Percentiles rank a stretch among this genome's conserved stretches.
Conservation (phyloP, 1,140 invertebrate species). For the Chrysomallon squamiferum region DNA sequence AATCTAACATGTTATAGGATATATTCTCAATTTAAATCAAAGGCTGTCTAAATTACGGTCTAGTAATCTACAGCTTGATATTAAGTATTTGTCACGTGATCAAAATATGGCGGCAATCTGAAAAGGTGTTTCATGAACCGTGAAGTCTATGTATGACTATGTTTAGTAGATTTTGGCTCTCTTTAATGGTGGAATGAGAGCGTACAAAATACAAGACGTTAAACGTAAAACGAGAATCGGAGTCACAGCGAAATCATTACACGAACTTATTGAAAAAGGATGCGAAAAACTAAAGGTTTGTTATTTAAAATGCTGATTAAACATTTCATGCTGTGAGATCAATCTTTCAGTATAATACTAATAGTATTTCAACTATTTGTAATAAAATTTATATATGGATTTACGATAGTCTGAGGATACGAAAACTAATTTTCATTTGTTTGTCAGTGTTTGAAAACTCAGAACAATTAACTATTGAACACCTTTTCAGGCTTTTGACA, state of each 20-base stretch:
- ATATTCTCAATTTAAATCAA: too few species aligned
- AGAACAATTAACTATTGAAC: too few species aligned
- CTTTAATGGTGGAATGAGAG: conserved; percentile 48
- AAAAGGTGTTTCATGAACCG: too few species aligned
- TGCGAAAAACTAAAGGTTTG: conserved; percentile 43
- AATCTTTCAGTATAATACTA: not conserved
- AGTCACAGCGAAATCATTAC: conserved; percentile 40
- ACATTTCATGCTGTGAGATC: not conserved
- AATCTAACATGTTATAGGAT: too few species aligned
- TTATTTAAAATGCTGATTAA: not conserved
- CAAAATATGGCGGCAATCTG: too few species aligned
- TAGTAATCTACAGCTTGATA: too few species aligned
- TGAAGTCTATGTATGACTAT: conserved; percentile 15
- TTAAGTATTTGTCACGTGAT: too few species aligned
- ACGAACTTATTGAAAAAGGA: conserved; percentile 49
- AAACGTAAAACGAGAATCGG: conserved; percentile 37
- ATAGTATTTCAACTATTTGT: not conserved
- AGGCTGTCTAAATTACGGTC: too few species aligned
- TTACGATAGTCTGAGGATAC: not conserved
- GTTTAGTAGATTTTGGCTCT: conserved; percentile 37
- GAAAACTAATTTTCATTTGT: not conserved
- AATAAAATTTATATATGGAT: not conserved
- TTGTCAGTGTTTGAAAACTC: too few species aligned
- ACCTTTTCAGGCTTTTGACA: too few species aligned
- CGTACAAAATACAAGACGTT: conserved; percentile 52